Base-by-base conservation (phyloP, 2,888 invertebrate species). In the Dexiosoma caninum region DNA sequence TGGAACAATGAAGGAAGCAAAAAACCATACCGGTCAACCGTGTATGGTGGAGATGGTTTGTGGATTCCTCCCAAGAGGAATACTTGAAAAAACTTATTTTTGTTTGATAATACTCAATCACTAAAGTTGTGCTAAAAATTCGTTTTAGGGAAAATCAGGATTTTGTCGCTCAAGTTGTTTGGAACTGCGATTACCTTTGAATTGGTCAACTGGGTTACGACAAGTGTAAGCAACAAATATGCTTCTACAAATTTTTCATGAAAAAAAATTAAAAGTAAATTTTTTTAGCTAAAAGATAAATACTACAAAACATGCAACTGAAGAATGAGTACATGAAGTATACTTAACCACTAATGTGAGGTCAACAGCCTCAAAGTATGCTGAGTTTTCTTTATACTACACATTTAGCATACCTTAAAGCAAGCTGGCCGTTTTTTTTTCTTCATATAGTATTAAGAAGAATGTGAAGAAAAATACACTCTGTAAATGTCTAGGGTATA, bases 341-440 rank as follows among this genome's bases (percentile, higher is more conserved):
- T 55, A 71, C 64, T 64, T 51, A 59, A 67, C 32, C 35, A 64
- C 46, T 71, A 60, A 69, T 77, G 55, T 23, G 64, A 69, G 88
- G 85, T 88, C 88, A 88, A 85, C 83, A 86, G 85, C 88, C 87
- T 85, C 78, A 86, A 86, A 86, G 84, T 86, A 84, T 86, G 85
- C 85, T 85, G 77, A n/a, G 55, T 67, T 55, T 77, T 69, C 49
- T 60, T 55, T 2, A 19, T 21, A 72, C 49, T 14, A n/a, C 30
- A 67, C 44, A 32, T 64, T 44, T 55, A 14, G 7, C 32, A 42
- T 55, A 35, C 44, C 69, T 77, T 77, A 37, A 55, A 21, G 46
- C 40, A 42, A 62, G 14, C 16, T 57, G 7, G 27, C 46, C 14
- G 62, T 40, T 27, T 19, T 35, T 23, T 55, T 40, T 59, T 49